Percentiles rank a stretch among this genome's conserved stretches.
phyloP scores from a whole-genome alignment of 1,140 invertebrate genomes.

The Helicoverpa zea region DNA sequence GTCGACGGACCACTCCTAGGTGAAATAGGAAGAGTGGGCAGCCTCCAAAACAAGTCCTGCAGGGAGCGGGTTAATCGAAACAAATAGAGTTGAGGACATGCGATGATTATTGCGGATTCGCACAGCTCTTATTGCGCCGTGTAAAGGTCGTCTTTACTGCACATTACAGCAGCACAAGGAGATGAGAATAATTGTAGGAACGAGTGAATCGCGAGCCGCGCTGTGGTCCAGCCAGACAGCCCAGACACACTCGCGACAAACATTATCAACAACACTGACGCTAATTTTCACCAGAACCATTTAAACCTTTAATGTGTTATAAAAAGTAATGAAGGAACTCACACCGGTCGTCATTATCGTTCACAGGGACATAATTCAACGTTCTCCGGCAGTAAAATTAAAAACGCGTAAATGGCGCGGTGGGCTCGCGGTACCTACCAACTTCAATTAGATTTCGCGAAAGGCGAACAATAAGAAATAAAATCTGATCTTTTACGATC shows the following conservation, averaged over 20 bases:
- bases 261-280: slow-evolving; percentile 25
- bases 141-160: slow-evolving; percentile 40
- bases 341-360: slow-evolving; percentile 71
- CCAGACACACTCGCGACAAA: slow-evolving; percentile 9
- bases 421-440: slow-evolving; percentile 63
- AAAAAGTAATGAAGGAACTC: slow-evolving; percentile 80
- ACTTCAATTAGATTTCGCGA: slow-evolving; percentile 86
- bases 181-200: slow-evolving; percentile 54
- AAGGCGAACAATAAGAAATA: slow-evolving; percentile 86
- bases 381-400: slow-evolving; percentile 79
- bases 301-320: slow-evolving; percentile 73
- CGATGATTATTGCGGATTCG: slow-evolving; percentile 55
- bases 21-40: slow-evolving; percentile 60
- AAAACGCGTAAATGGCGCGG: slow-evolving; percentile 81
- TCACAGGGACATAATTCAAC: slow-evolving; percentile 73
- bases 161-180: slow-evolving; percentile 51
- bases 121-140: slow-evolving; percentile 44
- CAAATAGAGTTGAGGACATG: slow-evolving; percentile 61
- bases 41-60: slow-evolving; percentile 67
- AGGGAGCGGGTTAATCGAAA: slow-evolving; percentile 56
- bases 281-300: slow-evolving; percentile 51
- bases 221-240: too few relatives aligned
- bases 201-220: background rate
- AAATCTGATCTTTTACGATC: slow-evolving; percentile 85
- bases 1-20: slow-evolving; percentile 54